Base-by-base conservation (phyloP, 2,113 vertebrate genomes). In the Calyptommatus sinebrachiatus region DNA sequence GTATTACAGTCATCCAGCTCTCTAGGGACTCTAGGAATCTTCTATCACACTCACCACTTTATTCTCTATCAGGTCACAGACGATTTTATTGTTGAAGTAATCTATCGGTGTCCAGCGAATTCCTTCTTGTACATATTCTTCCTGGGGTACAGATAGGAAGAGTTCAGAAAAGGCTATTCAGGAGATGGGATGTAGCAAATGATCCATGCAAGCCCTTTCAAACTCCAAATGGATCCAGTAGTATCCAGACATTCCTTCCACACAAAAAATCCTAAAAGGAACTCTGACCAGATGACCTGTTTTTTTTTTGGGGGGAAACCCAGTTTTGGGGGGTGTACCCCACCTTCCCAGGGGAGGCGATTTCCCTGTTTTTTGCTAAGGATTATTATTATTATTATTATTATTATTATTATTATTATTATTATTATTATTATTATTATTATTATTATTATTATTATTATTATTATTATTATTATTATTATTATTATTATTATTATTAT, bases 31-130 rank as follows among this genome's bases (percentile, higher is more conserved):
- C 22, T 8, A 9, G 53, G 21, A 74, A 24, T 26, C 73, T 12
- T 18, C 9, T 3, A 6, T 0, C 1, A 73, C 22, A 92, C 95
- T 95, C 91, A 98, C 96, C 74, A 97, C 94, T 97, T 98, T 99
- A 93, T 96, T 99, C 88, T 99, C 98, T 80, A 99, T 99, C 85
- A 99, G 97, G 85, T 99, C 98, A 71, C 98, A 99, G 53, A 99
- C 98, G 7, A 99, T 95, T 93, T 99, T 99, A 90, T 99, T 99
- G 92, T 99, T 99, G 69, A 99, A 99, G 86, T 99, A 99, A 0
- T 99, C 97, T 46, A 99, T 98, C 21, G 95, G 93, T 2, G 95
- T 97, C 98, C 98, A 99, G 69, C 94, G 94, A 77, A 99, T 99
- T 81, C 98, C 98, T 88, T 99, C 98, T 85, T 99, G 97, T 69